Conservation (phyloP, 53 echinoderm and acorn worm genomes). For the Echinarachnius parma region DNA sequence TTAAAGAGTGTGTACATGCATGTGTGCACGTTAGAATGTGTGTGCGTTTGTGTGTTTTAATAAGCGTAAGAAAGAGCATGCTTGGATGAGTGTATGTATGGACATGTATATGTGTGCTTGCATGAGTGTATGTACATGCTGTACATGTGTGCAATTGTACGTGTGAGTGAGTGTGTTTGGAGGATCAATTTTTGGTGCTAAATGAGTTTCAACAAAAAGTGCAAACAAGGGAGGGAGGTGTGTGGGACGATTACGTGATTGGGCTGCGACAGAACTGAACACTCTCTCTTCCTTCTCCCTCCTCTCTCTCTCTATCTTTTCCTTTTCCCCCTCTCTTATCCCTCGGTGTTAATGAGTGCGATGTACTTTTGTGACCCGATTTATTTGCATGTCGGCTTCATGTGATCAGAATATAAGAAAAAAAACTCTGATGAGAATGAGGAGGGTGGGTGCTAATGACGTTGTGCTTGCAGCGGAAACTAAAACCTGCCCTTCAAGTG, state of each 20-base stretch:
- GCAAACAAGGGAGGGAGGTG: constrained; percentile 29
- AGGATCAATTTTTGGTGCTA: constrained; percentile 34
- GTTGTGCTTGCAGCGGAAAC: too few relatives aligned
- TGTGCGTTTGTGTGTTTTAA: too few relatives aligned
- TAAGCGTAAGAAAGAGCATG: too few relatives aligned
- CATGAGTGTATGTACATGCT: too few relatives aligned
- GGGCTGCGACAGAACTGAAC: background rate
- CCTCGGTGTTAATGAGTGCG: constrained; percentile 46
- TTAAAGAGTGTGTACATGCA: too few relatives aligned
- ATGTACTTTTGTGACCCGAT: constrained; percentile 45
- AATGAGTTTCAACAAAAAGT: constrained; percentile 40
- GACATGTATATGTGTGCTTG: too few relatives aligned
- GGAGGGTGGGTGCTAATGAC: constrained; percentile 23
- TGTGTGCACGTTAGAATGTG: too few relatives aligned
- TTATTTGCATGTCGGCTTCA: constrained; percentile 42
- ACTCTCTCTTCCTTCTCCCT: background rate
- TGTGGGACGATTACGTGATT: constrained; percentile 13
- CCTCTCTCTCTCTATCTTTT: background rate
- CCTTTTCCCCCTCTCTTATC: background rate
- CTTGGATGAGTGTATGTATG: too few relatives aligned
- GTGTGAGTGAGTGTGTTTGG: too few relatives aligned
- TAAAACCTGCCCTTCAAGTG: too few relatives aligned
- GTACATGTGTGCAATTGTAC: too few relatives aligned
- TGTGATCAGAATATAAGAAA: background rate
- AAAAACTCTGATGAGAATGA: too few relatives aligned